Percentiles rank a stretch among this genome's conserved stretches.
phyloP scores from a whole-genome alignment of 1,140 invertebrate species.

The Oryzaephilus surinamensis region DNA sequence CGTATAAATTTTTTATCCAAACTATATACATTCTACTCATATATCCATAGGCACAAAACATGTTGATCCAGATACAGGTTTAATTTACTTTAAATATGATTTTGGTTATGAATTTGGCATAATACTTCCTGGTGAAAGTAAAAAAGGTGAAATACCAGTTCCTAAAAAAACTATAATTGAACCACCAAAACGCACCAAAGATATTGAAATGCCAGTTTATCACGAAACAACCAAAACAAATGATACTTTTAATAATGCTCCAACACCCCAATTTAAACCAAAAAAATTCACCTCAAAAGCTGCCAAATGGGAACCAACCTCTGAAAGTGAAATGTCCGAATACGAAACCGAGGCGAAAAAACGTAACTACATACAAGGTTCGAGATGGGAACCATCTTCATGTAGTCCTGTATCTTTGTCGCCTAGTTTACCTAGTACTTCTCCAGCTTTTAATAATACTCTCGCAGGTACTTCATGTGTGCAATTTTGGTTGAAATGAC shows the following conservation, averaged over 20 bases:
- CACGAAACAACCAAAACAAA: conserved; percentile 43
- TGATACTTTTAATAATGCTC: conserved; percentile 12
- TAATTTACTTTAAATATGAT: conserved; percentile 76
- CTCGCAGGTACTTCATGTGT: conserved; percentile 26
- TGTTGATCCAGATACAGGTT: conserved; percentile 61
- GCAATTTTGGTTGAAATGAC: conserved; percentile 10
- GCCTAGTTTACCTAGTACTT: conserved; percentile 47
- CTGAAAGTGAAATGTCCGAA: conserved; percentile 51
- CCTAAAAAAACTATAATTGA: conserved; percentile 36
- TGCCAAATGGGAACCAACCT: conserved; percentile 53
- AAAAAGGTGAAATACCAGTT: conserved; percentile 39
- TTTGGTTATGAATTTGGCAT: conserved; percentile 74
- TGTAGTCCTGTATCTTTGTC: conserved; percentile 48
- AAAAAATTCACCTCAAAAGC: conserved; percentile 41
- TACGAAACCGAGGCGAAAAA: conserved; percentile 39
- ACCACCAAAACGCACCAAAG: conserved; percentile 41
- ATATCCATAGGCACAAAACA: conserved; percentile 58
- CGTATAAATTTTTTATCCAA: not conserved
- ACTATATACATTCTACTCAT: no score
- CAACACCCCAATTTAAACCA: conserved; percentile 24
- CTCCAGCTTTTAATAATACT: conserved; percentile 38
- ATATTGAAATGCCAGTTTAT: conserved; percentile 51
- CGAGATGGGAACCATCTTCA: conserved; percentile 44
- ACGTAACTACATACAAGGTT: conserved; percentile 37
- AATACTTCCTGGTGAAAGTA: conserved; percentile 56